Evolutionary conservation across 2,113 vertebrate genomes (phyloP).

Genomic region (Micromys minutus): DNA sequence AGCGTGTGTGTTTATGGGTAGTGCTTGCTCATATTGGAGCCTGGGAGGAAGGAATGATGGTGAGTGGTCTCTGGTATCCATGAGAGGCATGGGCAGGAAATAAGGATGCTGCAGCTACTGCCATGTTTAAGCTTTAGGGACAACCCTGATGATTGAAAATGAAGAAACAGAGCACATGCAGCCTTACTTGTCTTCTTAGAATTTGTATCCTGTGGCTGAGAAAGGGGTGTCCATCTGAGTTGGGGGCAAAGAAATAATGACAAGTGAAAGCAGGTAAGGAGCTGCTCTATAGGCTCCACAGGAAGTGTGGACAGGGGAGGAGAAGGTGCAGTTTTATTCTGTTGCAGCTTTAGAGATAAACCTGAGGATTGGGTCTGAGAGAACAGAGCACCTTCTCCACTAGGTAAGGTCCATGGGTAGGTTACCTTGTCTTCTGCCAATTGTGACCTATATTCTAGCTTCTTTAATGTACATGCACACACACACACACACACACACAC

Average conservation of each 20-base stretch:
- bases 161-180: not conserved
- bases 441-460: not conserved
- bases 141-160: not conserved
- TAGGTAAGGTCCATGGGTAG: not conserved
- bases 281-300: accelerated
- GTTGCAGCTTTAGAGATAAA: not conserved
- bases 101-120: not conserved
- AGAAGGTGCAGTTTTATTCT: not conserved
- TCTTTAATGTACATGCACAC: not conserved
- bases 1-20: not conserved
- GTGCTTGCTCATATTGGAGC: not conserved
- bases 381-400: not conserved
- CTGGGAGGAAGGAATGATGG: not conserved
- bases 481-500: not conserved
- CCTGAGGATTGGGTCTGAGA: not conserved
- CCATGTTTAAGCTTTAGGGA: not conserved
- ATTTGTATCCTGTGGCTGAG: not conserved
- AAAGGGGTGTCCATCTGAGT: not conserved
- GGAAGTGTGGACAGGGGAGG: not conserved
- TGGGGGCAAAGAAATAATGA: not conserved
- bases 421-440: not conserved
- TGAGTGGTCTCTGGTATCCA: not conserved
- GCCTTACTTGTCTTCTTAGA: not conserved
- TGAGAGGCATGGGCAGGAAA: not conserved
- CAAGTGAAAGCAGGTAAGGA: not conserved